Evolutionary conservation across 2,888 invertebrate species (phyloP), one percentile per base, ranked within the genome.

Genomic region (Pseudococcus viburni): DNA sequence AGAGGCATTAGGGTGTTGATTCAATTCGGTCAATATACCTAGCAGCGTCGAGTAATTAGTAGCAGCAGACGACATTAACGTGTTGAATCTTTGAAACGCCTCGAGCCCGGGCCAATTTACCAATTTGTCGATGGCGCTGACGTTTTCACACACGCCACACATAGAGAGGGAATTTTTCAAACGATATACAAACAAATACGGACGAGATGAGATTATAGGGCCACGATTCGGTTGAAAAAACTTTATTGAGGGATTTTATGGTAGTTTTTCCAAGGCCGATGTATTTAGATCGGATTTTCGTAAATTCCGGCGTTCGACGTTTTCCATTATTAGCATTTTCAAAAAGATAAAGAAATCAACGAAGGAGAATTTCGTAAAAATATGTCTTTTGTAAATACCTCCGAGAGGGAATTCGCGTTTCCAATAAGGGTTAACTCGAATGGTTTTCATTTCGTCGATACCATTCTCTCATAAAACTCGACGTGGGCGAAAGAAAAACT

Each of bases 1-100:
- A 59, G 19, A 59, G 59, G 19, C 19, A 59, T 59, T 19, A 59
- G 59, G 59, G 59, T 59, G 59, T 59, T 59, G 59, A 59, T 59
- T 59, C 59, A 59, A 59, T 19, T 59, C 59, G 59, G 59, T 59
- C 59, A 59, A 59, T 59, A 59, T 59, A 19, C 59, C 19, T 19
- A 8, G 55, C 12, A 2, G n/a, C 6, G 59, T 6, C 19, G 19
- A 19, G 59, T 59, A 59, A 59, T 59, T 59, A 59, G 59, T 19
- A 59, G 6, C 19, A 19, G 5, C 55, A n/a, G 55, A 59, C 55
- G 59, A 19, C 59, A 19, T 19, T 59, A 19, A 59, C 59, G 19
- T 59, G 59, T 59, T 59, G 59, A 59, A 59, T 59, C 59, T 59
- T n/a, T 59, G 19, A 51, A 12, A 51, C 17, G 51, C 0, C 17